Evolutionary conservation across 2,888 invertebrate species (phyloP).

Genomic region (Drosophila colorata): DNA sequence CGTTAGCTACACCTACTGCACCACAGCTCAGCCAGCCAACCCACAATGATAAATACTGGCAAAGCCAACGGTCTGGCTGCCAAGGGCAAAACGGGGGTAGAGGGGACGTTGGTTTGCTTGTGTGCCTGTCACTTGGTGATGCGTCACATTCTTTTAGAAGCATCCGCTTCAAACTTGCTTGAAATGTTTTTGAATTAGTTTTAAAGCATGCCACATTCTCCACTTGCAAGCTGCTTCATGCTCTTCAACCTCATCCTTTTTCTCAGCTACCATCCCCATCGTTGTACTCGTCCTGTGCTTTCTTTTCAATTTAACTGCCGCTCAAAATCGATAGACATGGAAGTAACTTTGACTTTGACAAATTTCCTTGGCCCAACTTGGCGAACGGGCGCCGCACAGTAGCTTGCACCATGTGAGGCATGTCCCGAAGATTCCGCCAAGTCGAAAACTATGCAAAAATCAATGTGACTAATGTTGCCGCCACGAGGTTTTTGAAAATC

Average conservation of each 20-base stretch:
- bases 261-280: not conserved
- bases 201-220: conserved; percentile 57
- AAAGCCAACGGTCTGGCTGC: conserved; percentile 5
- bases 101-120: conserved; percentile 1
- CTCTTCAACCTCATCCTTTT: not conserved
- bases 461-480: conserved; percentile 51
- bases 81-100: not conserved
- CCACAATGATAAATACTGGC: conserved; percentile 32
- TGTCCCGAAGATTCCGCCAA: conserved; percentile 19
- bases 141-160: conserved; percentile 52
- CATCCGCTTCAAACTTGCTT: conserved; percentile 42
- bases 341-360: conserved; percentile 68
- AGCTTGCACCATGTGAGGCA: conserved; percentile 29
- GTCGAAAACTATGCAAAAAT: conserved; percentile 50
- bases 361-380: conserved; percentile 59
- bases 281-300: conserved; percentile 37
- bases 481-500: conserved; percentile 22
- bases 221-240: conserved; percentile 10
- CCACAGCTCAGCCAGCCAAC: conserved; percentile 7
- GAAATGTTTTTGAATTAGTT: conserved; percentile 59
- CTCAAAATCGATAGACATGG: conserved; percentile 65
- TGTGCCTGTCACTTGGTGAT: conserved; percentile 39
- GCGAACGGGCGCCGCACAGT: conserved; percentile 21
- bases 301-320: conserved; percentile 60
- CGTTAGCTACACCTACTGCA: conserved; percentile 16